These are phyloP conservation scores for Bibio marci DNA, from an alignment of 2,888 invertebrate genomes.

Conservation along the genomic window DNA sequence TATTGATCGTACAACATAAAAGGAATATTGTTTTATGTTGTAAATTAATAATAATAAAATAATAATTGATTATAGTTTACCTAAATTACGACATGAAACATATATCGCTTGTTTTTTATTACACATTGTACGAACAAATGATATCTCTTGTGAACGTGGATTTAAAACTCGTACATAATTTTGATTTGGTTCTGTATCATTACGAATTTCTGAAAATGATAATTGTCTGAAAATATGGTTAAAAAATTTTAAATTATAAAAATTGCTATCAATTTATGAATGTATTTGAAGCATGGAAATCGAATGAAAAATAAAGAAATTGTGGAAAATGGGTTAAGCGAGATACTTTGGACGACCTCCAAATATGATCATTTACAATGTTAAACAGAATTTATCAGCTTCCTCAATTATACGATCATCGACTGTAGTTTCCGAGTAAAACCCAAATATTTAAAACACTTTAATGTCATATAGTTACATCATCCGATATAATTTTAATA, in stretches of 20 bases:
- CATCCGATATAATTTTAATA: no score
- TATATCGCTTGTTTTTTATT: conserved; percentile 59
- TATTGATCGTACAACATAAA: background rate
- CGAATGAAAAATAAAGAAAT: no score
- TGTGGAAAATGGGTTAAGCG: background rate
- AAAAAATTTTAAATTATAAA: no score
- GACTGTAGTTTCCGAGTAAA: no score
- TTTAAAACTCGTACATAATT: conserved; percentile 71
- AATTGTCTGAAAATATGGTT: conserved; percentile 43
- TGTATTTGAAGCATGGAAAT: no score
- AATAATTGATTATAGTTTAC: conserved; percentile 32
- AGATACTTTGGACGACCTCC: background rate
- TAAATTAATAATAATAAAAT: background rate
- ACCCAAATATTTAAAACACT: no score
- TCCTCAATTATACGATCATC: no score
- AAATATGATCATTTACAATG: no score
- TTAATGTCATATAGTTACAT: no score
- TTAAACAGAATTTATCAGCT: no score
- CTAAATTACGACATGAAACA: conserved; percentile 59
- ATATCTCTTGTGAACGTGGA: conserved; percentile 63
- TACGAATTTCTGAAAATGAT: conserved; percentile 45
- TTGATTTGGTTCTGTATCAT: conserved; percentile 38
- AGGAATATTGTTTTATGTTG: background rate
- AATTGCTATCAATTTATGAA: no score
- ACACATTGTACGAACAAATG: conserved; percentile 61